Percentiles rank a stretch among this genome's conserved stretches.
Evolutionary conservation across 1,140 invertebrate species (phyloP).

Genomic region (Brachionus calyciflorus): DNA sequence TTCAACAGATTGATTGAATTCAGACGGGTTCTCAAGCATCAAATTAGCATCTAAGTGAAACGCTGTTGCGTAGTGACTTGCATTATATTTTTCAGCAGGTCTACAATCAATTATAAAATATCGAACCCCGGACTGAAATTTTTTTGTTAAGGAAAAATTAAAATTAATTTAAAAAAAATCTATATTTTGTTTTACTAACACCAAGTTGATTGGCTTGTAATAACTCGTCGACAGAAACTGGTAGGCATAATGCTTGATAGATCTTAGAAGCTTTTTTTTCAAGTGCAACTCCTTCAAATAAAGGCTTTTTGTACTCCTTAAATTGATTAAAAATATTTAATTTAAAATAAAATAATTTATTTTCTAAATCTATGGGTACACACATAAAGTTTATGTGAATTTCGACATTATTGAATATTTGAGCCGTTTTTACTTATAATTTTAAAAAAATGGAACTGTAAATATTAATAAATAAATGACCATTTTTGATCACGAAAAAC

Average conservation of each 20-base stretch:
- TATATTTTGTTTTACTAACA: constrained; percentile 49
- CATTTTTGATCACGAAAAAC: too few relatives aligned
- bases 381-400: too few relatives aligned
- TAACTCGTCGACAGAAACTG: constrained; percentile 72
- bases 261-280: constrained; percentile 60
- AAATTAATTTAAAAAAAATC: constrained; percentile 65
- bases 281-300: constrained; percentile 56
- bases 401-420: too few relatives aligned
- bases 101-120: constrained; percentile 97
- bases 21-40: constrained; percentile 89
- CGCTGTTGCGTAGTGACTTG: constrained; percentile 89
- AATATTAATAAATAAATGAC: too few relatives aligned
- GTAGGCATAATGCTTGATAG: constrained; percentile 84
- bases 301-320: constrained; percentile 62
- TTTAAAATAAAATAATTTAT: constrained; percentile 5
- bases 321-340: neutral
- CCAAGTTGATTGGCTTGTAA: constrained; percentile 55
- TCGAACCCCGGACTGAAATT: constrained; percentile 64
- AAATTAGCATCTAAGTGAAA: constrained; percentile 95
- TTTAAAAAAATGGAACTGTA: too few relatives aligned
- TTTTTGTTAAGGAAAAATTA: constrained; percentile 61
- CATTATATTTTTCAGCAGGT: constrained; percentile 92
- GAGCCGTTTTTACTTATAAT: too few relatives aligned
- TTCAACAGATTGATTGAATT: constrained; percentile 90
- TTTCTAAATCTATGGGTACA: too few relatives aligned